These are phyloP conservation scores for Catharus fuscescens DNA, from an alignment of 2,113 vertebrate species.

Conservation along the genomic window DNA sequence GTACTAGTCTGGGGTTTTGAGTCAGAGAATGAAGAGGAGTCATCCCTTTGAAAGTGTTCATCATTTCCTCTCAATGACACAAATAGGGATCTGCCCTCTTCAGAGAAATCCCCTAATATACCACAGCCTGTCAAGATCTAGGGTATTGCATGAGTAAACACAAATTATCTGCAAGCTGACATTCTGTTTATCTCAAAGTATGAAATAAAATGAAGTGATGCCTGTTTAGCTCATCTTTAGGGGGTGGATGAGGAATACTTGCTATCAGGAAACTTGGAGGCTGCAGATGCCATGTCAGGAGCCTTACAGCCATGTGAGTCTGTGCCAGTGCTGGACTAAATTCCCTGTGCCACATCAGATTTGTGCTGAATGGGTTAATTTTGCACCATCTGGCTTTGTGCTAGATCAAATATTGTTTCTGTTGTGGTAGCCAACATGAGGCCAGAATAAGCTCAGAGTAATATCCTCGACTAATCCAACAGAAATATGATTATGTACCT, in stretches of 20 bases:
- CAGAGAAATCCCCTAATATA: neutral
- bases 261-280: neutral
- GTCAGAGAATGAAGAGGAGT: neutral
- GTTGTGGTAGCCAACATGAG: neutral
- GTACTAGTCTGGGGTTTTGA: neutral
- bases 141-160: neutral
- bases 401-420: slow-evolving; percentile 35
- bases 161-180: neutral
- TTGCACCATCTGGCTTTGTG: slow-evolving; percentile 23
- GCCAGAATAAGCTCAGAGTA: neutral
- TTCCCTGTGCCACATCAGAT: neutral
- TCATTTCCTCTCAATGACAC: neutral
- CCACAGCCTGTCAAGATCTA: neutral
- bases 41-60: neutral
- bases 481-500: slow-evolving; percentile 16
- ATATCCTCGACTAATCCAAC: slow-evolving; percentile 20
- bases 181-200: neutral
- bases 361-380: slow-evolving; percentile 11
- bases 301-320: neutral
- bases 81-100: neutral
- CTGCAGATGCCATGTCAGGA: neutral
- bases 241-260: neutral
- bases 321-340: neutral
- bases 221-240: neutral
- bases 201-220: neutral